Base-by-base conservation (phyloP, 2,113 vertebrate genomes). In the Paratilapia polleni region DNA sequence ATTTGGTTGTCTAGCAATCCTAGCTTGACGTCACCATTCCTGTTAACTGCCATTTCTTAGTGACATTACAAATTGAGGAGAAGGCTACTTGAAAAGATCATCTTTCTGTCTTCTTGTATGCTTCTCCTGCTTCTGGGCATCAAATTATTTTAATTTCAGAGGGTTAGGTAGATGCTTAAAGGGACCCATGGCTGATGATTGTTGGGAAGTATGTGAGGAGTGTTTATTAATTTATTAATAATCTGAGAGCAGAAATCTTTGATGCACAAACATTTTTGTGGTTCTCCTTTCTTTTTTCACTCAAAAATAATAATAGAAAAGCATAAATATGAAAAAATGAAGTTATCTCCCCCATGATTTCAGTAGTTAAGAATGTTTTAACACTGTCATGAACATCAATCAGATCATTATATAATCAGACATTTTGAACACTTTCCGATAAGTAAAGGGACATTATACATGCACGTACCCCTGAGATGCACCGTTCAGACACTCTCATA, bases 231-330 rank as follows among this genome's bases (percentile, higher is more conserved):
- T n/a, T n/a, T n/a, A n/a, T n/a, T n/a, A n/a, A n/a, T n/a, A n/a
- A n/a, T n/a, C n/a, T n/a, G n/a, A n/a, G n/a, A n/a, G 43, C 66
- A 19, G 15, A 28, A 70, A 49, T 47, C 1, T 41, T 24, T 64
- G 0, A 12, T 64, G 1, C 38, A 6, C 41, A 68, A 54, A 28
- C 0, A 52, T 0, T 70, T 52, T 31, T 12, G 47, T 47, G 43
- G 24, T 73, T 73, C 24, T 13, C 17, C 3, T 73, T 73, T 49
- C 11, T 68, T 70, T 70, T 49, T 70, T 17, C 43, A 28, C 66
- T 70, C 43, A 70, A 70, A 70, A 70, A 49, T 28, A 28, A 68
- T 68, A 68, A 49, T 19, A 0, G 26, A 47, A 70, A 70, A 12
- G 2, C 5, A 70, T 8, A 13, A 52, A 70, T 31, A 52, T n/a